Conservation (phyloP, 2,797 vertebrate genomes). For the Trachurus trachurus region DNA sequence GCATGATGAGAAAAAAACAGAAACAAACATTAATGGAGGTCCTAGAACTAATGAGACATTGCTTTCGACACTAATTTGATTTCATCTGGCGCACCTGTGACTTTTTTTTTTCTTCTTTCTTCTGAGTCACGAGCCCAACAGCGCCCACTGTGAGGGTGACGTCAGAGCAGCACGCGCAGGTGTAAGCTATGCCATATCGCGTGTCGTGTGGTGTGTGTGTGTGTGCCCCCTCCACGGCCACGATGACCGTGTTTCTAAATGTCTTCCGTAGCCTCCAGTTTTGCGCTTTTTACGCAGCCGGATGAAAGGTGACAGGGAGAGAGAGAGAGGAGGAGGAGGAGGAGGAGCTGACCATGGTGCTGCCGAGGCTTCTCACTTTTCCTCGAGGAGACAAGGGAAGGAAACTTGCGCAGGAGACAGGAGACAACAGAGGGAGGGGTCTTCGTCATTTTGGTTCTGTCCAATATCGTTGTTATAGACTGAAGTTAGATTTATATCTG, state of each 20-base stretch:
- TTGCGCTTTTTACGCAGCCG: conserved; percentile 11
- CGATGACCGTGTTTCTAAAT: conserved; percentile 22
- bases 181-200: conserved; percentile 7
- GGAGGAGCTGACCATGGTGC: conserved; percentile 77
- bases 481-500: too few relatives aligned
- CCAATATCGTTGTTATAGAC: too few relatives aligned
- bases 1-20: too few relatives aligned
- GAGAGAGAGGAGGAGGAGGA: conserved; percentile 51
- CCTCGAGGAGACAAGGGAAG: background rate
- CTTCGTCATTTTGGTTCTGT: too few relatives aligned
- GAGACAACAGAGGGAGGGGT: background rate
- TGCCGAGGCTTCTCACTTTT: conserved; percentile 23
- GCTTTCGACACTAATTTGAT: background rate
- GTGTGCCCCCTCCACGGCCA: background rate
- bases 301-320: conserved; percentile 6
- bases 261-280: conserved; percentile 18
- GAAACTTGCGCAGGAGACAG: background rate
- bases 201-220: too few relatives aligned
- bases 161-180: conserved; percentile 46
- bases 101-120: background rate
- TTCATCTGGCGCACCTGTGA: conserved; percentile 30
- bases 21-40: too few relatives aligned
- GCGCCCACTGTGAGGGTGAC: conserved; percentile 9
- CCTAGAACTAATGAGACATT: too few relatives aligned
- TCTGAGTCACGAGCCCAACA: conserved; percentile 11